A percentile compares a stretch with the other conserved stretches of the same genome.
phyloP scores from a whole-genome alignment of 2,888 invertebrate species.

The Standfussiana lucernea region DNA sequence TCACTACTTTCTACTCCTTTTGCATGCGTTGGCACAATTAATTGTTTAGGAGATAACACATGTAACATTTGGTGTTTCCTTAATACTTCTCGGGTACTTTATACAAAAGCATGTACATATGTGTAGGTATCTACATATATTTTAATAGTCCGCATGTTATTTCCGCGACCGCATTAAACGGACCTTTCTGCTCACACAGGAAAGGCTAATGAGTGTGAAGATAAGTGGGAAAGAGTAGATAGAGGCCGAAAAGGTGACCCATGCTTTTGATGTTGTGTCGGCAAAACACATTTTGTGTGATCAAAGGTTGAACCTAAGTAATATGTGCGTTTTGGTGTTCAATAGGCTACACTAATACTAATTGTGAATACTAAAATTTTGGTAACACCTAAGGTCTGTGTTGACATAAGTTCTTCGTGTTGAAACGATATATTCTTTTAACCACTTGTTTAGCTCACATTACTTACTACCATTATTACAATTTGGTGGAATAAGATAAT shows the following conservation, averaged over 20 bases:
- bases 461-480: too few species aligned
- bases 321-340: constrained; percentile 5
- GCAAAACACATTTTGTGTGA: constrained; percentile 12
- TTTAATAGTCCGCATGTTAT: constrained; percentile 25
- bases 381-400: background rate
- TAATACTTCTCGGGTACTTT: background rate
- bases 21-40: constrained; percentile 22
- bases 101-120: background rate
- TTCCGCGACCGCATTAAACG: constrained; percentile 38
- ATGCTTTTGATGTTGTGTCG: constrained; percentile 39
- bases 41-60: constrained; percentile 16
- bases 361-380: background rate
- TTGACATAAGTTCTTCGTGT: background rate
- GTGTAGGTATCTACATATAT: background rate
- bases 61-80: constrained; percentile 8
- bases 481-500: too few species aligned
- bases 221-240: constrained; percentile 42
- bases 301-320: constrained; percentile 28
- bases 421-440: background rate
- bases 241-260: constrained; percentile 30
- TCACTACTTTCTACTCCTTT: constrained; percentile 1
- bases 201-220: constrained; percentile 58
- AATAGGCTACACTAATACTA: background rate
- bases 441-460: background rate
- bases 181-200: constrained; percentile 55